phyloP scores from a whole-genome alignment of 2,113 vertebrate species.

The Coregonus clupeaformis region DNA sequence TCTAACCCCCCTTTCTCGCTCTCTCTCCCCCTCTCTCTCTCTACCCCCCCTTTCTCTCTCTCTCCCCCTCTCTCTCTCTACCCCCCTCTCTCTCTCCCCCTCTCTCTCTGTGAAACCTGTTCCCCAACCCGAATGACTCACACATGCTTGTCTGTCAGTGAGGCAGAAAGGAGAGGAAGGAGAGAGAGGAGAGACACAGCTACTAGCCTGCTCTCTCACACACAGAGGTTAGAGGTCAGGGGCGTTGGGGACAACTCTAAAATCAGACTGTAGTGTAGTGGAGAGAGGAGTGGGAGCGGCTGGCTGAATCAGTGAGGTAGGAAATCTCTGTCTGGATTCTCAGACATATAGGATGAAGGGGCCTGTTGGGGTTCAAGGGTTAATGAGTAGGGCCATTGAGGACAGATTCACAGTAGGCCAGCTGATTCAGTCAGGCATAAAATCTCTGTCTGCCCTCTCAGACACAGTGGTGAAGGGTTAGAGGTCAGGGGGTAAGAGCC shows the following conservation, averaged over 20 bases:
- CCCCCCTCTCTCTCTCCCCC: too few relatives aligned
- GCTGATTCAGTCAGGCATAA: not conserved
- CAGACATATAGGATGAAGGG: too few relatives aligned
- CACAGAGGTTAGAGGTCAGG: not conserved
- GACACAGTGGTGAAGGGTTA: not conserved
- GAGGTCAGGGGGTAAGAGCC: conserved; percentile 1
- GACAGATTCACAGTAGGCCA: not conserved
- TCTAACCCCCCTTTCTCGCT: too few relatives aligned
- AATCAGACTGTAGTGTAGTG: not conserved
- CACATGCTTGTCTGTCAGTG: not conserved
- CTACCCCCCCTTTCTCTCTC: too few relatives aligned
- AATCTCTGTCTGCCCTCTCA: conserved; percentile 28
- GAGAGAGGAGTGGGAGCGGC: not conserved
- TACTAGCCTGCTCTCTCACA: not conserved
- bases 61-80: too few relatives aligned
- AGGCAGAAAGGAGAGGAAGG: not conserved
- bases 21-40: too few relatives aligned
- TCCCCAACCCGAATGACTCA: not conserved
- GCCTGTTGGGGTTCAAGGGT: not conserved
- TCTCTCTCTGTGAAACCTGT: too few relatives aligned
- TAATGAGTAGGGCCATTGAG: not conserved
- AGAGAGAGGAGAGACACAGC: not conserved
- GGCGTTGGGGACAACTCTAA: not conserved
- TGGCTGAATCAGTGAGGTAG: not conserved
- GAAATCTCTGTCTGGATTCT: too few relatives aligned